Conservation (phyloP, 2,888 invertebrate species). For the Ophion slaviceki region DNA sequence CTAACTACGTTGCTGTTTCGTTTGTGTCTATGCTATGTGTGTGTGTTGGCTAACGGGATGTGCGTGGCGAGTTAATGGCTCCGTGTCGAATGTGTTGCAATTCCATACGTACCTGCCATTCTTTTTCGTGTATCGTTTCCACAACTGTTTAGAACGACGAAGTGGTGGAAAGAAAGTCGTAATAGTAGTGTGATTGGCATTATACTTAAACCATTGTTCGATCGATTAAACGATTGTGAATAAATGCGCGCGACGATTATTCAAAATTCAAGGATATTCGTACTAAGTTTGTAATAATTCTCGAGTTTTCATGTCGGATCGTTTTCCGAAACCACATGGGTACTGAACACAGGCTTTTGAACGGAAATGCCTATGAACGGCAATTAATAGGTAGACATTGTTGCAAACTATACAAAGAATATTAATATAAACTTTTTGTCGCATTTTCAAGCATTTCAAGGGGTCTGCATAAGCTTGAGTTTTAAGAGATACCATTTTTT, state of each 20-base stretch:
- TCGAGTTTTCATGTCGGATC: too few species aligned
- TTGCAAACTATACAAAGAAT: too few species aligned
- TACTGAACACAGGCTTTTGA: too few species aligned
- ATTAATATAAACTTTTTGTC: too few species aligned
- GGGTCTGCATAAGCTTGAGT: too few species aligned
- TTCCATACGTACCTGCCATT: conserved; percentile 60
- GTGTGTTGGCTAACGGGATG: conserved; percentile 43
- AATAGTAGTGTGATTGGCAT: conserved; percentile 40
- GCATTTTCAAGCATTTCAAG: too few species aligned
- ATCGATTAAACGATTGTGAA: not conserved
- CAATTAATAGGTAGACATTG: too few species aligned
- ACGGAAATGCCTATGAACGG: too few species aligned
- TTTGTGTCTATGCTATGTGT: not conserved
- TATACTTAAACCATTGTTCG: not conserved
- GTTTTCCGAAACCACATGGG: too few species aligned
- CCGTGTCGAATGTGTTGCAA: conserved; percentile 56
- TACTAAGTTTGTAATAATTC: not conserved
- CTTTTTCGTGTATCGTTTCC: conserved; percentile 57
- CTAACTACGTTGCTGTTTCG: conserved; percentile 39
- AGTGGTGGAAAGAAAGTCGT: conserved; percentile 45
- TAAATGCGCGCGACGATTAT: conserved; percentile 9
- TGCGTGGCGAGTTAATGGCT: conserved; percentile 53
- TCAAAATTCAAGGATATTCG: conserved; percentile 10
- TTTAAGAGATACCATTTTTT: too few species aligned
- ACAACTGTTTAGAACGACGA: conserved; percentile 57